Conservation (phyloP, 2,113 vertebrate species). For the Bubalus kerabau region DNA sequence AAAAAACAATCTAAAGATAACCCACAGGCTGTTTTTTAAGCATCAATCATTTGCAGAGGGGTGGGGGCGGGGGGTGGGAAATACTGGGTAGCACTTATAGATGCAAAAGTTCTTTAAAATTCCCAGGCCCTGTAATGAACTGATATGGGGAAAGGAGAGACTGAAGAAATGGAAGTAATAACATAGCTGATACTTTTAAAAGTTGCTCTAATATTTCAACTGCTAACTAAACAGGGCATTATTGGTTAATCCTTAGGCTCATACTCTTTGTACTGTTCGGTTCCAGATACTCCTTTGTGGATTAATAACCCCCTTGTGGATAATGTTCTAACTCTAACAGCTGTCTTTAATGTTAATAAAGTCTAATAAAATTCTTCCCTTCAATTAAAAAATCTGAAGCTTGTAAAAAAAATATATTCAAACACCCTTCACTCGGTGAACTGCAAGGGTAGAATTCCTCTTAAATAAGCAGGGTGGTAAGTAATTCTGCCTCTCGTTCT, state of each 20-base stretch:
- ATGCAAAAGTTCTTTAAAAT: background rate
- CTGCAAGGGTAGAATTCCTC: background rate
- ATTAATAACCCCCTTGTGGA: background rate
- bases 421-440: background rate
- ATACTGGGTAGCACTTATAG: background rate
- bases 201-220: background rate
- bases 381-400: background rate
- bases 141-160: background rate
- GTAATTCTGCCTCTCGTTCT: background rate
- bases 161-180: background rate
- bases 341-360: background rate
- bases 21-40: background rate
- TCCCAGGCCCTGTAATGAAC: background rate
- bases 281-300: background rate
- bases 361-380: background rate
- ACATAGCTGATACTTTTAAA: background rate
- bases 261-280: background rate
- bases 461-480: background rate
- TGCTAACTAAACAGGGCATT: background rate
- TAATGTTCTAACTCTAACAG: background rate
- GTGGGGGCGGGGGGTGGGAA: rapidly evolving
- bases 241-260: background rate
- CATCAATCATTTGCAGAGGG: background rate
- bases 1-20: background rate
- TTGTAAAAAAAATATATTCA: background rate